Base-by-base conservation (phyloP, 2,113 vertebrate genomes). In the Thunnus maccoyii region DNA sequence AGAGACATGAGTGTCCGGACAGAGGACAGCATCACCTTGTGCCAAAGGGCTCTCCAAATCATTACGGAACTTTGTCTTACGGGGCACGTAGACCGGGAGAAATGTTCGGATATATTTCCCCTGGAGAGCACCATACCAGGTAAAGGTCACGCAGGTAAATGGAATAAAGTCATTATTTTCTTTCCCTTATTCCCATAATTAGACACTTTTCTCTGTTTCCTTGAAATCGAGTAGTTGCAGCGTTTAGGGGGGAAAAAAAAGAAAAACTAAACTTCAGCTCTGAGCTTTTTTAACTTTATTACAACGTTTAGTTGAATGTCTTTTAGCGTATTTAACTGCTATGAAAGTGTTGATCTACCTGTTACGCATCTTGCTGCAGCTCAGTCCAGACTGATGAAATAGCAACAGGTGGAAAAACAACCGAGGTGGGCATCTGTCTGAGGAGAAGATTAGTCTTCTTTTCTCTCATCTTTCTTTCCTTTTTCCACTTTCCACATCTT, bases 1-100 rank as follows among this genome's bases (percentile, higher is more conserved):
- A 89, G 85, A 95, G 94, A 94, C 92, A 98, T 98, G 97, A 96
- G 96, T 92, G 95, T 96, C 94, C 93, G 94, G 67, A 89, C 94
- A 83, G 96, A 97, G 90, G 96, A 97, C 95, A 94, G 96, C 68
- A 91, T 97, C 90, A 96, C 96, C 94, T 88, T 99, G 92, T 99
- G 98, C 95, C 96, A 98, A 80, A 96, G 97, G 93, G 97, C 98
- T 74, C 95, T 99, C 82, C 97, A 97, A 83, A 98, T 99, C 90
- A 95, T 99, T 58, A 96, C 96, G 63, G 97, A 99, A 93, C 97
- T 99, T 55, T 99, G 98, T 89, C 96, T 98, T 66, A 94, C 96
- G 22, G 98, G 97, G 73, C 95, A 97, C 86, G 97, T 99, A 79
- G 97, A 98, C 81, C 92, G 95, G 91, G 97, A 98, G 91, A 97